Evolutionary conservation across 2,797 vertebrate species (phyloP).

Genomic region (Serranus cabrilla): DNA sequence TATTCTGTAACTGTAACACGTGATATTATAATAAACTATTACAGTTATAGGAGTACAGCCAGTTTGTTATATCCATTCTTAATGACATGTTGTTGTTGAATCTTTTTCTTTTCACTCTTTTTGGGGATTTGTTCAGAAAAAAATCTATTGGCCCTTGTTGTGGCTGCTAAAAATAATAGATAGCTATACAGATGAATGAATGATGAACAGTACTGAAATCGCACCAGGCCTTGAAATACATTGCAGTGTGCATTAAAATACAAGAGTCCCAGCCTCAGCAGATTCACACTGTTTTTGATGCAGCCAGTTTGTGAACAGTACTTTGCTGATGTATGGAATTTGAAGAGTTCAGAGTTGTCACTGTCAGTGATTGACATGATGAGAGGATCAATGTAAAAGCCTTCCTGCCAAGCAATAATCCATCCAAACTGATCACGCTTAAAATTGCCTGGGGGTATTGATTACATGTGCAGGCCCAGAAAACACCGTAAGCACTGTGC

Average conservation of each 20-base stretch:
- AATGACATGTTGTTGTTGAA: too few species aligned
- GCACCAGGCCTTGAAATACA: constrained; percentile 34
- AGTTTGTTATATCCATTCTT: not conserved
- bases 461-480: constrained; percentile 76
- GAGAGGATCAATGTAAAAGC: constrained; percentile 82
- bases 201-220: constrained; percentile 21
- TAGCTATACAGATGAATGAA: constrained; percentile 8
- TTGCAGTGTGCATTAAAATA: constrained; percentile 44
- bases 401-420: constrained; percentile 84
- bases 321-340: constrained; percentile 79
- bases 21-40: not conserved
- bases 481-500: constrained; percentile 76
- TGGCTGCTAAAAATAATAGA: not conserved
- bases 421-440: constrained; percentile 84
- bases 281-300: constrained; percentile 62
- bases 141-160: not conserved
- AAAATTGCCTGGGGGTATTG: constrained; percentile 84
- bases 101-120: too few species aligned
- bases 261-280: constrained; percentile 57
- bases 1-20: not conserved
- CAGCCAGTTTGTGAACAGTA: constrained; percentile 45
- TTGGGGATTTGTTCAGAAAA: not conserved
- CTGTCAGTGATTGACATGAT: constrained; percentile 84
- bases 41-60: not conserved
- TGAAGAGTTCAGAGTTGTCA: constrained; percentile 79